Conservation (phyloP, 53 echinoderm and acorn worm species). For the Henricia sp. region DNA sequence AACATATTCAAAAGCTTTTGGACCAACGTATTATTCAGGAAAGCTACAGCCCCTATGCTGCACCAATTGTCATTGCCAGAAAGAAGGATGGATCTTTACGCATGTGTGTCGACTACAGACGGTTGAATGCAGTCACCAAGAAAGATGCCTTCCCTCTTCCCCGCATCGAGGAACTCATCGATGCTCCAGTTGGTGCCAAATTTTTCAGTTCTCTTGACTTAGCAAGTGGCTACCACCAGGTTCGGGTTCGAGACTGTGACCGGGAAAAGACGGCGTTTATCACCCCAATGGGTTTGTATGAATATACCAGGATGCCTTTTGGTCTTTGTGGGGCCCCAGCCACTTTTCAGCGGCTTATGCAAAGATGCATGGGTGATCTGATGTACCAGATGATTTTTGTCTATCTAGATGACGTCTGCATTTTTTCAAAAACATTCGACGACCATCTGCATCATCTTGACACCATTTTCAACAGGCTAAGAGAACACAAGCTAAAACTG, state of each 20-base stretch:
- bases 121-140: too few species aligned
- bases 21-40: too few species aligned
- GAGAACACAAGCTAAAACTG: neutral
- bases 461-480: neutral
- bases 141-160: too few species aligned
- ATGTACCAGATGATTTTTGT: neutral
- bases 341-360: slow-evolving; percentile 1
- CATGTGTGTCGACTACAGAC: too few species aligned
- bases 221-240: slow-evolving; percentile 1
- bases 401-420: too few species aligned
- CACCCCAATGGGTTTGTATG: too few species aligned
- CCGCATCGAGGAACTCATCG: too few species aligned
- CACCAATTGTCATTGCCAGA: too few species aligned
- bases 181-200: neutral
- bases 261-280: neutral
- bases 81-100: too few species aligned
- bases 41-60: too few species aligned
- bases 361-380: slow-evolving; percentile 1
- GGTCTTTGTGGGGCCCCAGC: neutral
- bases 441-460: neutral
- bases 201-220: slow-evolving; percentile 4
- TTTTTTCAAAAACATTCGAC: neutral
- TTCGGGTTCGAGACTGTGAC: neutral
- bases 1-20: too few species aligned
- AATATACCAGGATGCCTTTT: too few species aligned